Conservation (phyloP, 2,888 invertebrate species). For the Cantharis lateralis region DNA sequence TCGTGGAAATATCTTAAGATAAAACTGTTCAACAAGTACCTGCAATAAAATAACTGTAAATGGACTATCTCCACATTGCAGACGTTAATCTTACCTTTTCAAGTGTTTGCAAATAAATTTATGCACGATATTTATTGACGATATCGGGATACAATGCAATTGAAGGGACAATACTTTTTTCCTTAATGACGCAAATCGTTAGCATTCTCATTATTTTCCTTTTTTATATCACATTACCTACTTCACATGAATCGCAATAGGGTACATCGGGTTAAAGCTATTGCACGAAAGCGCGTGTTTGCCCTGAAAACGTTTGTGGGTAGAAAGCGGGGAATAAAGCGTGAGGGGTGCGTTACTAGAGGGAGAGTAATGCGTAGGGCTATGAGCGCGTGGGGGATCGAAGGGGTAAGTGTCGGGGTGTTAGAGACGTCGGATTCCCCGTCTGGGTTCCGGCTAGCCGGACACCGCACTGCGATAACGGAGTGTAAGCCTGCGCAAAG, state of each 20-base stretch:
- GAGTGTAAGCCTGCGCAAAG: constrained; percentile 25
- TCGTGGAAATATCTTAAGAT: constrained; percentile 20
- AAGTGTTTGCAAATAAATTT: background rate
- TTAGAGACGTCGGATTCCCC: constrained; percentile 42
- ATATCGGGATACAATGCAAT: background rate
- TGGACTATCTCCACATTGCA: constrained; percentile 4
- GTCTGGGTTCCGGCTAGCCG: constrained; percentile 49
- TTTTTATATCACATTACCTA: constrained; percentile 21
- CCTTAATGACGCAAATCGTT: background rate
- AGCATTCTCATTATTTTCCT: background rate
- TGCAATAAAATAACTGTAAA: constrained; percentile 24
- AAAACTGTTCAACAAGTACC: constrained; percentile 16
- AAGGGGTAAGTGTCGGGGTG: constrained; percentile 34
- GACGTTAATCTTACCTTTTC: constrained; percentile 4
- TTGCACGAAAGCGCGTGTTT: constrained; percentile 27
- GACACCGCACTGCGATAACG: constrained; percentile 39
- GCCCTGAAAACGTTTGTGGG: constrained; percentile 24
- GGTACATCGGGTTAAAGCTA: constrained; percentile 22
- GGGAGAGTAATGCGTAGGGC: constrained; percentile 23
- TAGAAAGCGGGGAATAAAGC: constrained; percentile 8
- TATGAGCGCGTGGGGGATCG: constrained; percentile 30
- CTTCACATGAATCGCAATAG: constrained; percentile 26
- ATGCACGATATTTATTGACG: background rate
- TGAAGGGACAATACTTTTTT: background rate
- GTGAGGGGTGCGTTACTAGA: constrained; percentile 13